Percentiles rank a stretch among this genome's conserved stretches.
phyloP scores from a whole-genome alignment of 2,888 invertebrate genomes.

The Mythimna loreyi region DNA sequence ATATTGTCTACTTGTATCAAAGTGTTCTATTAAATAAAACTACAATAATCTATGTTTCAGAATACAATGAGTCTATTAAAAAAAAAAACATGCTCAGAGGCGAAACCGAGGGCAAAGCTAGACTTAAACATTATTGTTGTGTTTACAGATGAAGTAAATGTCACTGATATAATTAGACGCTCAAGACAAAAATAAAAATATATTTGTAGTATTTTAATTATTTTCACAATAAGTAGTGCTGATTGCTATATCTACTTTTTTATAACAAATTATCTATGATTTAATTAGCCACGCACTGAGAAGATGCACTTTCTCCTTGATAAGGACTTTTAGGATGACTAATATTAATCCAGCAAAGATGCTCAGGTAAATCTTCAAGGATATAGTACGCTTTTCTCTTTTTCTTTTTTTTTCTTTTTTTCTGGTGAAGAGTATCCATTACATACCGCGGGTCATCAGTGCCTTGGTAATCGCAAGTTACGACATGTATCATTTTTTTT shows the following conservation, averaged over 20 bases:
- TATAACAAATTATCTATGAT: conserved; percentile 22
- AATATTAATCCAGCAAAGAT: not conserved
- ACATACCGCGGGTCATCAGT: no score
- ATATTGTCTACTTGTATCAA: no score
- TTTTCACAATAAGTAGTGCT: conserved; percentile 28
- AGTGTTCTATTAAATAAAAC: no score
- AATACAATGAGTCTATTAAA: no score
- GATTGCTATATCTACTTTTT: conserved; percentile 38
- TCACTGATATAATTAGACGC: conserved; percentile 30
- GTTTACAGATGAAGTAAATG: conserved; percentile 31
- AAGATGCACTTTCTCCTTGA: conserved; percentile 21
- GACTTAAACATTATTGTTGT: conserved; percentile 17
- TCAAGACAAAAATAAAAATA: conserved; percentile 19
- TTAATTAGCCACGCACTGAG: conserved; percentile 23
- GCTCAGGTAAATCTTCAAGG: no score
- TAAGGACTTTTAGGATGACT: not conserved
- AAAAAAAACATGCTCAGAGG: no score
- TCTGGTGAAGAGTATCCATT: no score
- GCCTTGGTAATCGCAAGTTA: no score
- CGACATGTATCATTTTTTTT: no score
- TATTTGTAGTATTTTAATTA: conserved; percentile 17
- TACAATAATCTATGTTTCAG: no score
- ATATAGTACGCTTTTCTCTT: no score
- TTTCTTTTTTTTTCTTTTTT: no score
- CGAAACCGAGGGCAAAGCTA: not conserved